A percentile compares a stretch with the other conserved stretches of the same genome.
Conservation (phyloP, 1,140 invertebrate species). For the Scaptomyza graminum region DNA sequence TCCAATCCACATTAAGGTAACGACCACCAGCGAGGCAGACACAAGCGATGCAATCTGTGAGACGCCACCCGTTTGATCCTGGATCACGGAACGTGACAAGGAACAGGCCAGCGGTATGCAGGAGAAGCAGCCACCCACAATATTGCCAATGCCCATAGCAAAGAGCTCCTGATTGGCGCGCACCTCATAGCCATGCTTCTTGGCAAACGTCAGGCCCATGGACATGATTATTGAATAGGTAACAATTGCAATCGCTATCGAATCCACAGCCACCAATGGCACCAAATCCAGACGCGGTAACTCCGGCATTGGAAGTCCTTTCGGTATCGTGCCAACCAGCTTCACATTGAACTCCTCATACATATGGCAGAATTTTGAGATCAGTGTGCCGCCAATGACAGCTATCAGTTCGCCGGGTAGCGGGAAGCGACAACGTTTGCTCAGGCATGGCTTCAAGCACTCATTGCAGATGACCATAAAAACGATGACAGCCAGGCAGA, state of each 20-base stretch:
- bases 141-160: conserved; percentile 90
- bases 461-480: conserved; percentile 92
- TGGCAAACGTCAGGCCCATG: conserved; percentile 95
- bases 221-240: conserved; percentile 96
- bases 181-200: conserved; percentile 94
- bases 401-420: conserved; percentile 94
- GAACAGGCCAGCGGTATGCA: conserved; percentile 94
- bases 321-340: conserved; percentile 90
- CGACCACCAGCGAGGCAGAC: conserved; percentile 88
- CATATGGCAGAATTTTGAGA: conserved; percentile 85
- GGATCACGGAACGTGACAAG: conserved; percentile 92
- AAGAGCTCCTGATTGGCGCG: conserved; percentile 95
- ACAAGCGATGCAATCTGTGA: conserved; percentile 92
- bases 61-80: conserved; percentile 90
- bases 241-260: conserved; percentile 92
- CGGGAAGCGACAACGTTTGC: conserved; percentile 89
- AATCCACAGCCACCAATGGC: conserved; percentile 84
- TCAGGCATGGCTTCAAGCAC: conserved; percentile 90
- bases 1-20: conserved; percentile 92
- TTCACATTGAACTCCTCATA: conserved; percentile 62
- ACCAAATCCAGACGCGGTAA: conserved; percentile 85
- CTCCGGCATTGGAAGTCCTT: conserved; percentile 85
- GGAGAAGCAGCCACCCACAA: conserved; percentile 92
- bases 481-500: conserved; percentile 89
- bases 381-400: conserved; percentile 90